A percentile compares a stretch with the other conserved stretches of the same genome.
These are phyloP conservation scores for Drosophila repleta DNA, from an alignment of 1,140 invertebrate genomes.

Conservation along the genomic window DNA sequence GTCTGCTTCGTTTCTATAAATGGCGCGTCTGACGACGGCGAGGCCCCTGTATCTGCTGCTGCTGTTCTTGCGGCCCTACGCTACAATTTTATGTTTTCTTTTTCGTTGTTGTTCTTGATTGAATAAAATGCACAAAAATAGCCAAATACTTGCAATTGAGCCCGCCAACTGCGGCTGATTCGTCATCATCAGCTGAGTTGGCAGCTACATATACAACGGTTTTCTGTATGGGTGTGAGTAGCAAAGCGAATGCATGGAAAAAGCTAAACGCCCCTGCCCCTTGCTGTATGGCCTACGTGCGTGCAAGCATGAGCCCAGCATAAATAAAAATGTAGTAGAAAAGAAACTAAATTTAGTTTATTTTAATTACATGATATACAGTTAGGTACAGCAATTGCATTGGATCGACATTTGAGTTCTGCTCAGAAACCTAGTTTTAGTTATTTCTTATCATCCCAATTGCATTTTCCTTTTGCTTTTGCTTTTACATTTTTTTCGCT, in stretches of 20 bases:
- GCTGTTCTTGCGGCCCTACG: constrained; percentile 36
- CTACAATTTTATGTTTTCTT: constrained; percentile 42
- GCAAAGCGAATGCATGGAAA: constrained; percentile 38
- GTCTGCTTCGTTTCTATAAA: constrained; percentile 65
- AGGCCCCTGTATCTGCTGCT: constrained; percentile 33
- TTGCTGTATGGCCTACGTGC: constrained; percentile 60
- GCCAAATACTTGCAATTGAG: constrained; percentile 61
- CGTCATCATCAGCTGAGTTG: constrained; percentile 77
- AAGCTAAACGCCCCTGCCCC: neutral
- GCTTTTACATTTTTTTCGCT: constrained; percentile 12
- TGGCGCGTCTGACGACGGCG: constrained; percentile 56
- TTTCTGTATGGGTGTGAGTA: constrained; percentile 31
- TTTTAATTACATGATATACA: constrained; percentile 17
- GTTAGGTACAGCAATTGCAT: neutral
- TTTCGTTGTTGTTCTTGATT: constrained; percentile 45
- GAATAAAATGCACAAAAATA: constrained; percentile 82
- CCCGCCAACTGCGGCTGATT: constrained; percentile 41
- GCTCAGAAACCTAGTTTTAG: neutral
- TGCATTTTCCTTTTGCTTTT: constrained; percentile 28
- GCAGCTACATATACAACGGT: constrained; percentile 41
- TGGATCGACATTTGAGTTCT: constrained; percentile 4
- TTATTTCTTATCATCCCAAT: constrained; percentile 23
- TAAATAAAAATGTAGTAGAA: constrained; percentile 35
- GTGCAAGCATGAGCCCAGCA: constrained; percentile 53
- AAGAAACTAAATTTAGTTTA: constrained; percentile 49